Evolutionary conservation across 2,113 vertebrate genomes (phyloP).

Genomic region (Tretioscincus oriximinensis): DNA sequence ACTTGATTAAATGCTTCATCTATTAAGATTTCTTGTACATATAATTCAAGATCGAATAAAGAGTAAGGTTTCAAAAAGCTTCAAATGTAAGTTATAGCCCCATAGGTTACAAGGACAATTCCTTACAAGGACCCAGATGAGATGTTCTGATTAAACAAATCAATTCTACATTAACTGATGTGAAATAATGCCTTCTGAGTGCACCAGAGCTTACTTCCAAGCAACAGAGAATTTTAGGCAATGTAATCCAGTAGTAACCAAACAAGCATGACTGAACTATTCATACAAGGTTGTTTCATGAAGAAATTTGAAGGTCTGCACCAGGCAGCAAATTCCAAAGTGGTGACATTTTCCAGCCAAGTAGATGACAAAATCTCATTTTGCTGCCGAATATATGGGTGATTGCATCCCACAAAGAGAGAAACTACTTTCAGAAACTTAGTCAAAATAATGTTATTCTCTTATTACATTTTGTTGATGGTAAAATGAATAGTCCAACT

Average conservation of each 20-base stretch:
- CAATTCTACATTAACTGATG: too few species aligned
- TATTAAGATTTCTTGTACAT: not conserved
- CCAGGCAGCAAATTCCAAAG: not conserved
- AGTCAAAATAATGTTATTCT: too few species aligned
- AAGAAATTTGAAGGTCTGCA: not conserved
- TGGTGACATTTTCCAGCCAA: not conserved
- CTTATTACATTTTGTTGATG: too few species aligned
- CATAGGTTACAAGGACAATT: not conserved
- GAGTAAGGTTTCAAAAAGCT: not conserved
- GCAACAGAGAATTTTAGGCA: not conserved
- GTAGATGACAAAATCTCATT: too few species aligned
- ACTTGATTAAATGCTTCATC: slow-evolving; percentile 1
- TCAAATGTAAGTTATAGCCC: not conserved
- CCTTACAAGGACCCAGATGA: not conserved
- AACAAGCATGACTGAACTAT: not conserved
- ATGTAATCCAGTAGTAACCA: not conserved
- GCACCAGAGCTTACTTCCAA: not conserved
- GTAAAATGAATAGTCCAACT: too few species aligned
- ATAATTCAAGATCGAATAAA: not conserved
- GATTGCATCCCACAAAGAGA: too few species aligned
- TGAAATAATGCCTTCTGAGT: not conserved
- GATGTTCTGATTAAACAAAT: not conserved
- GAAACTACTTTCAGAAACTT: too few species aligned
- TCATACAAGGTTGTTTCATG: not conserved
- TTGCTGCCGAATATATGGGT: too few species aligned